A percentile compares a stretch with the other conserved stretches of the same genome.
phyloP scores from a whole-genome alignment of 2,113 vertebrate genomes.

The Trichechus manatus region DNA sequence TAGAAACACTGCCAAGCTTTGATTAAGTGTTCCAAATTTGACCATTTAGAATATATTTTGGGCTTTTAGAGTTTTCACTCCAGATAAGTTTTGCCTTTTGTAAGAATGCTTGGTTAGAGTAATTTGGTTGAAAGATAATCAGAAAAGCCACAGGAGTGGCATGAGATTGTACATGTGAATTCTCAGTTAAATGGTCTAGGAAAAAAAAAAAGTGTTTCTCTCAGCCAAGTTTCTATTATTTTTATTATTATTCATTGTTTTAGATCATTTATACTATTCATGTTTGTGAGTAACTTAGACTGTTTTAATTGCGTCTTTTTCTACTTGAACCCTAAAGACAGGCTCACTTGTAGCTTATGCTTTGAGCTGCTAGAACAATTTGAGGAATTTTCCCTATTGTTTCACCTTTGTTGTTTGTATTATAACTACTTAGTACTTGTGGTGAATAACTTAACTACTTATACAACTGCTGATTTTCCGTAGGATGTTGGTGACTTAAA shows the following conservation, averaged over 20 bases:
- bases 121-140: background rate
- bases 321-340: background rate
- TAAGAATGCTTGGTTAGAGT: background rate
- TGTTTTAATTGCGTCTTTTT: background rate
- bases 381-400: slow-evolving; percentile 12
- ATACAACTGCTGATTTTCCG: background rate
- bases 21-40: background rate
- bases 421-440: background rate
- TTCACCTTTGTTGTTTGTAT: background rate
- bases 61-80: background rate
- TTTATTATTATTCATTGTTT: background rate
- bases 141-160: background rate
- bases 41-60: background rate
- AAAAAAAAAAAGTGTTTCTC: background rate
- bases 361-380: background rate
- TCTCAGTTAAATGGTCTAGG: background rate
- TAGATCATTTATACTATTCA: background rate
- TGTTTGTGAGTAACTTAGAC: background rate
- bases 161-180: rapidly evolving
- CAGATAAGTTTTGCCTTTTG: background rate
- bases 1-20: background rate
- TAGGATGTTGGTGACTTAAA: background rate
- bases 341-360: background rate
- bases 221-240: background rate
- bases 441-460: slow-evolving; percentile 8